These are phyloP conservation scores for Dendrophyllia cribrosa DNA, from an alignment of 64 coral and sea anemone genomes.

Conservation along the genomic window DNA sequence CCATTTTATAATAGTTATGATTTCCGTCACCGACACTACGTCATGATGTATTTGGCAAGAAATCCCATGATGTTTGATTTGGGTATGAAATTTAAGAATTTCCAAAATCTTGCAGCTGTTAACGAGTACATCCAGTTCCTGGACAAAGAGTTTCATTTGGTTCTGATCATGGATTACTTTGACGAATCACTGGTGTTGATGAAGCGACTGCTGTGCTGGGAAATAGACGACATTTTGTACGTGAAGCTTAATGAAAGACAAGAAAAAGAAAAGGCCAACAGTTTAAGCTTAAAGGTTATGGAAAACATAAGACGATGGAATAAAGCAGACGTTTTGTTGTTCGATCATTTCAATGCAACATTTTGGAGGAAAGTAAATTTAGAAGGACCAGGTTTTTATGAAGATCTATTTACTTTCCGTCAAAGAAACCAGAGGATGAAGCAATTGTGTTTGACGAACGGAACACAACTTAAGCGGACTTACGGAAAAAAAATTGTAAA, in stretches of 20 bases:
- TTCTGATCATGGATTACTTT: slow-evolving; percentile 87
- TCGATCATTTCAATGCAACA: slow-evolving; percentile 24
- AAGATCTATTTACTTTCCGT: slow-evolving; percentile 32
- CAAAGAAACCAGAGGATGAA: neutral
- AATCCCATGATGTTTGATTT: slow-evolving; percentile 50
- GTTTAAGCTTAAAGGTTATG: slow-evolving; percentile 14
- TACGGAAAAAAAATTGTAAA: neutral
- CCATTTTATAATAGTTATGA: too few species aligned
- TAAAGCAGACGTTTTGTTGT: slow-evolving; percentile 27
- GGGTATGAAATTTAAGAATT: neutral
- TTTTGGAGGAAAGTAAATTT: slow-evolving; percentile 28
- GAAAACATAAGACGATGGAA: slow-evolving; percentile 51
- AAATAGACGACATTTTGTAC: slow-evolving; percentile 75
- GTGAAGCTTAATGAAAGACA: slow-evolving; percentile 66
- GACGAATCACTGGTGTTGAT: slow-evolving; percentile 80
- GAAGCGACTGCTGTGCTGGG: slow-evolving; percentile 79
- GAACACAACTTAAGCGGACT: neutral
- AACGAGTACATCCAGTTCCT: slow-evolving; percentile 50
- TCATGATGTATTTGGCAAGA: neutral
- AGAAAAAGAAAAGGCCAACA: neutral
- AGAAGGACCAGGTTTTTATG: slow-evolving; percentile 28
- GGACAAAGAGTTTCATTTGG: slow-evolving; percentile 73
- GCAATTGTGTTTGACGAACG: neutral
- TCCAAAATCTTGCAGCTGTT: slow-evolving; percentile 25
- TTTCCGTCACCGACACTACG: neutral